Evolutionary conservation across 2,113 vertebrate species (phyloP).

Genomic region (Cisticola juncidis): DNA sequence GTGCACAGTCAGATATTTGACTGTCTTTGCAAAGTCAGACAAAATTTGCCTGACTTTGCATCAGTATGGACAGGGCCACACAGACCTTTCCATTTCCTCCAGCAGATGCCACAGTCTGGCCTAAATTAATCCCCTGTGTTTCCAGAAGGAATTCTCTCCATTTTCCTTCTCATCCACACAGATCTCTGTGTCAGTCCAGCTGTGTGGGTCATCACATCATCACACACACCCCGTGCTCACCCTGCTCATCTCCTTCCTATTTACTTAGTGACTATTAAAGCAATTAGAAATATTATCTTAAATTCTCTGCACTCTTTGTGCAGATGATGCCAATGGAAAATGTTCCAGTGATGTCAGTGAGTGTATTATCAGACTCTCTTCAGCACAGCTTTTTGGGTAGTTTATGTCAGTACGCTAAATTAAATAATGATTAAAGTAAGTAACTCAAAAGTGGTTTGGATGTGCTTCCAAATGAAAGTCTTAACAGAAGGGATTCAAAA

Average conservation of each 20-base stretch:
- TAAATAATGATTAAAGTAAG: slow-evolving; percentile 45
- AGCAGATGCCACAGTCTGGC: not conserved
- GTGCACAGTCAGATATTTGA: not conserved
- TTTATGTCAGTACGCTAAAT: not conserved
- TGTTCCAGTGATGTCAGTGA: not conserved
- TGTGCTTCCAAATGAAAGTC: slow-evolving; percentile 16
- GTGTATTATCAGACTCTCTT: not conserved
- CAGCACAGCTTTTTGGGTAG: not conserved
- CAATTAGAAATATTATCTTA: not conserved
- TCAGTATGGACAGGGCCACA: rapidly evolving
- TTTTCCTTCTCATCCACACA: not conserved
- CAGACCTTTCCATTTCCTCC: not conserved
- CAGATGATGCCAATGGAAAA: not conserved
- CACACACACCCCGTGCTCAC: not conserved
- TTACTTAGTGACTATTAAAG: not conserved
- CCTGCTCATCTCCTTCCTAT: not conserved
- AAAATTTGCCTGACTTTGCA: not conserved
- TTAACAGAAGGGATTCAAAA: not conserved
- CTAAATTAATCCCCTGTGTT: not conserved
- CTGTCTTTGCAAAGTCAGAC: not conserved
- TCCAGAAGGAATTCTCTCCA: not conserved
- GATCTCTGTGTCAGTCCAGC: not conserved
- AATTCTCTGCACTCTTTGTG: not conserved
- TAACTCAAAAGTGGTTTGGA: slow-evolving; percentile 25
- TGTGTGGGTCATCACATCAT: not conserved